phyloP scores from a whole-genome alignment of 2,888 invertebrate genomes.

The Mythimna ferrago region DNA sequence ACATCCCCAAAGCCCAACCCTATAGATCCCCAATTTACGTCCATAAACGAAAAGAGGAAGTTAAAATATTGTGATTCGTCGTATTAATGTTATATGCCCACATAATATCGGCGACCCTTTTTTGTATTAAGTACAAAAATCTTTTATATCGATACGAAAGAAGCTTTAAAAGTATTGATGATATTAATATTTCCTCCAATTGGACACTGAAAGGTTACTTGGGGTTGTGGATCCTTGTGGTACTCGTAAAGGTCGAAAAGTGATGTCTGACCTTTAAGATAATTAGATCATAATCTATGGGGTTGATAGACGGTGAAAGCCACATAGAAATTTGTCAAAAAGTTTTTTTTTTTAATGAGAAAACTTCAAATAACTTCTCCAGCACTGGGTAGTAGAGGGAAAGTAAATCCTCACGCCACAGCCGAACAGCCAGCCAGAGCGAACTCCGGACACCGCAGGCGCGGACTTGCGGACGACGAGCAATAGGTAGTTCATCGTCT shows the following conservation, averaged over 20 bases:
- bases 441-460: too few relatives aligned
- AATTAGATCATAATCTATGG: constrained; percentile 12
- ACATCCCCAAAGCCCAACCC: too few relatives aligned
- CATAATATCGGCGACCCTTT: constrained; percentile 40
- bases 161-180: constrained; percentile 37
- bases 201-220: constrained; percentile 34
- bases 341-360: too few relatives aligned
- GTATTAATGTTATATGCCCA: constrained; percentile 32
- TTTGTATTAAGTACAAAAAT: constrained; percentile 33
- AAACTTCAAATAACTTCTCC: too few relatives aligned
- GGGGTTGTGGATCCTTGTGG: constrained; percentile 20
- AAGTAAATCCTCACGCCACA: too few relatives aligned
- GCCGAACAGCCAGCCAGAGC: too few relatives aligned
- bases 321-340: not conserved
- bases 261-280: constrained; percentile 9
- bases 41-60: constrained; percentile 65
- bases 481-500: too few relatives aligned
- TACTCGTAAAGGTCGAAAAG: constrained; percentile 33
- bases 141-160: constrained; percentile 27
- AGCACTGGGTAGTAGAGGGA: too few relatives aligned
- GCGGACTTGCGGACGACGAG: too few relatives aligned
- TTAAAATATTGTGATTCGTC: constrained; percentile 60
- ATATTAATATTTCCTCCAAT: constrained; percentile 42
- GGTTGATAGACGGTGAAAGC: not conserved
- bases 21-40: constrained; percentile 58